Conservation (phyloP, 2,797 vertebrate species). For the Alcedo atthis region DNA sequence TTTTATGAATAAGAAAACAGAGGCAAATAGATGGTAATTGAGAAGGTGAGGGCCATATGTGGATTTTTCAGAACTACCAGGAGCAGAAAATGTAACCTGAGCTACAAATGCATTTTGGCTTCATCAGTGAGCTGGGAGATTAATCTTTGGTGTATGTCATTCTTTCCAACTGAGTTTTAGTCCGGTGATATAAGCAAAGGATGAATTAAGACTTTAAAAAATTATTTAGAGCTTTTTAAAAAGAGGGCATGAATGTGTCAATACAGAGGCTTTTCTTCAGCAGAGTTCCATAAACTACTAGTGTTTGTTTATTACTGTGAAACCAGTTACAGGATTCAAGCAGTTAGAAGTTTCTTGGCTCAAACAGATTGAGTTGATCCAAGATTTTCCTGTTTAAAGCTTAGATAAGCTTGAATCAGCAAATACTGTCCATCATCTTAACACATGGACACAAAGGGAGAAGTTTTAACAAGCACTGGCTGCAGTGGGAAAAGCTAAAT, state of each 20-base stretch:
- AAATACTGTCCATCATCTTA: conserved; percentile 71
- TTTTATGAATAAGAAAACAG: neutral
- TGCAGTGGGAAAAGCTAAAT: conserved; percentile 60
- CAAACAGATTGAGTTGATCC: conserved; percentile 30
- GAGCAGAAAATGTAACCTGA: neutral
- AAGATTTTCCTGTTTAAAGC: conserved; percentile 55
- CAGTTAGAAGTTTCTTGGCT: neutral
- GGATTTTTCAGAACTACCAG: neutral
- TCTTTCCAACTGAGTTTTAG: neutral
- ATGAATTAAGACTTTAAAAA: neutral
- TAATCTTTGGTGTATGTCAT: neutral
- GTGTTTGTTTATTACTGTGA: conserved; percentile 34
- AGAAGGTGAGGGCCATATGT: neutral
- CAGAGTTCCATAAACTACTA: neutral
- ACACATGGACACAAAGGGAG: conserved; percentile 61
- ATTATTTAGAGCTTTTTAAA: neutral
- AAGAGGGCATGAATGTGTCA: neutral
- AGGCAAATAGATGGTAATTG: neutral
- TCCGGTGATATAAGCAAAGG: neutral
- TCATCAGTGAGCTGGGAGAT: neutral
- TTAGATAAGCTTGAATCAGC: conserved; percentile 64
- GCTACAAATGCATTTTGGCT: neutral
- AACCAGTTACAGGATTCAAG: neutral
- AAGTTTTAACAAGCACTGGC: conserved; percentile 62
- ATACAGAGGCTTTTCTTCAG: neutral